These are phyloP conservation scores for Opisthocomus hoazin DNA, from an alignment of 2,113 vertebrate genomes.

Conservation along the genomic window DNA sequence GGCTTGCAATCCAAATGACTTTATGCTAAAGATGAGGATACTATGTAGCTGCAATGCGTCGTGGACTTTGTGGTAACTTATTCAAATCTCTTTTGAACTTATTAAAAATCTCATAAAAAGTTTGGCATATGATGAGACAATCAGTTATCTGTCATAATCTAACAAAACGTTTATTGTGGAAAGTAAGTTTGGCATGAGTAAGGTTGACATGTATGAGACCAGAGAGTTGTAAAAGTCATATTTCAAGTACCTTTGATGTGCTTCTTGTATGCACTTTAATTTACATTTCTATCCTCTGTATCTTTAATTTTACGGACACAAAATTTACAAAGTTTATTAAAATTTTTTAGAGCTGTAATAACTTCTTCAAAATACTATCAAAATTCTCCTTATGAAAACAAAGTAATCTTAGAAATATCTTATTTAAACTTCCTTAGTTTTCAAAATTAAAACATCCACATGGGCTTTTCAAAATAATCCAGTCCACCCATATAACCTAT, in stretches of 20 bases:
- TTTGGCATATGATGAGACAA: background rate
- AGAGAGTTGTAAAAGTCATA: background rate
- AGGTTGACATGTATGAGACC: background rate
- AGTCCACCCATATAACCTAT: background rate
- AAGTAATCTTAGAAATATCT: background rate
- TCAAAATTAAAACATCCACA: background rate
- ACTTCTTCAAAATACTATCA: background rate
- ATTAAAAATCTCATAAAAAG: background rate
- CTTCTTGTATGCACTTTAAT: background rate
- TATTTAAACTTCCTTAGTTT: background rate
- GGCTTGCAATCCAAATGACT: background rate
- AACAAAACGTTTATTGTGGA: background rate
- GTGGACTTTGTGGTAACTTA: background rate
- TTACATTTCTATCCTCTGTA: background rate
- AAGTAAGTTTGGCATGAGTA: background rate
- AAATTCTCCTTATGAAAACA: background rate
- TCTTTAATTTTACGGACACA: background rate
- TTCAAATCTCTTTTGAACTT: background rate
- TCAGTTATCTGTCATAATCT: background rate
- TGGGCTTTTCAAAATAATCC: background rate
- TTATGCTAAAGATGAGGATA: background rate
- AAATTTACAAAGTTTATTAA: background rate
- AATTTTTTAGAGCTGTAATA: background rate
- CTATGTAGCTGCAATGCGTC: rapidly evolving
- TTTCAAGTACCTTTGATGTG: background rate